Base-by-base conservation (phyloP, 2,113 vertebrate species). In the Chionodraco myersi region DNA sequence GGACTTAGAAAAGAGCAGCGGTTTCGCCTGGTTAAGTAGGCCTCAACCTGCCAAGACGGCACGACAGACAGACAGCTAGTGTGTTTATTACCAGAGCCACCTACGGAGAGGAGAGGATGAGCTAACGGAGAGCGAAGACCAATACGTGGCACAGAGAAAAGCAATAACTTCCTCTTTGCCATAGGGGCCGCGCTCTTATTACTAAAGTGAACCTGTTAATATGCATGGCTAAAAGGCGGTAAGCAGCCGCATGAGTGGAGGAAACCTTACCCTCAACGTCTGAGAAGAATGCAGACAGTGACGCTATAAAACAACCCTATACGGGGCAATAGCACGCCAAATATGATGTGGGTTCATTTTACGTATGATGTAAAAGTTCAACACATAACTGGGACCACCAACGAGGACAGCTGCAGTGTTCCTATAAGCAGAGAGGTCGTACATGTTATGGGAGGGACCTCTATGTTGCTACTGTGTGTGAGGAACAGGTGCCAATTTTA, bases 71-170 rank as follows among this genome's bases (percentile, higher is more conserved):
- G 94, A 94, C 91, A 94, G 90, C 89, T 90, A 82, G 92, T 85
- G 90, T 93, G 93, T 95, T 94, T 94, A 95, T 95, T 95, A 95
- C 86, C 79, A 47, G 5, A 90, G 77, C 90, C 90, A 93, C 86
- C 90, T 91, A 91, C 62, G 79, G 88, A 93, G 88, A 86, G 72
- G 75, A 69, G 70, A 84, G 78, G 51, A 41, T 12, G 68, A 58
- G 64, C 18, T 45, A 51, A n/a, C 62, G 57, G 64, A 57, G 86
- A 34, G 61, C 51, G 59, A 41, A 67, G 63, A 64, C 53, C 6
- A 72, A 45, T 21, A 26, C 51, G 57, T 54, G 36, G 57, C 75
- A 75, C 69, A 16, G 56, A 69, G 75, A 69, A 44, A 77, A 78
- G 71, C 52, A 82, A 58, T 69, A 72, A 63, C 62, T 44, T 72